Evolutionary conservation across 2,797 vertebrate species (phyloP).

Genomic region (Thamnophis elegans): DNA sequence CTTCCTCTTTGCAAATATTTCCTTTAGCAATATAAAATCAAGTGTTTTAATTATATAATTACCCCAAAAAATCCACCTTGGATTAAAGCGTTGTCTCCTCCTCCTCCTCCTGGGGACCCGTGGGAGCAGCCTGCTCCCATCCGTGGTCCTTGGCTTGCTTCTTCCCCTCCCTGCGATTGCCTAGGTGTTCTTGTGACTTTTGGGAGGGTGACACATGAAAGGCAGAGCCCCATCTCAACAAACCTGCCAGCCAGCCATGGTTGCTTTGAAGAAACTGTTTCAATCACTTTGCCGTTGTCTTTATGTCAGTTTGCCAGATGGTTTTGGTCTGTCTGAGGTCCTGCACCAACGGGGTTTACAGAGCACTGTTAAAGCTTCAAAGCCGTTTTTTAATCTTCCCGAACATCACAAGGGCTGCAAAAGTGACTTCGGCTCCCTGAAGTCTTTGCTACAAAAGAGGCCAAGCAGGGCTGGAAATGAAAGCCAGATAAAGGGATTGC

Average conservation of each 20-base stretch:
- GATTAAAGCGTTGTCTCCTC: slow-evolving; percentile 56
- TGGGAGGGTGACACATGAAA: slow-evolving; percentile 88
- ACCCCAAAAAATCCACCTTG: slow-evolving; percentile 72
- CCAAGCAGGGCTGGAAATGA: slow-evolving; percentile 90
- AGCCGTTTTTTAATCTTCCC: slow-evolving; percentile 97
- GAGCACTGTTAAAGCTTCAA: slow-evolving; percentile 94
- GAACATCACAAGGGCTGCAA: slow-evolving; percentile 96
- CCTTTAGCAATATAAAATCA: too few species aligned
- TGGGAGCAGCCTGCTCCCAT: slow-evolving; percentile 73
- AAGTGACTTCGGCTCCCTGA: slow-evolving; percentile 93
- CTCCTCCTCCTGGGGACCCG: slow-evolving; percentile 60
- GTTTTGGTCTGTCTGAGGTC: slow-evolving; percentile 91
- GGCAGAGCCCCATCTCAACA: slow-evolving; percentile 90
- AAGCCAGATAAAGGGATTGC: slow-evolving; percentile 97
- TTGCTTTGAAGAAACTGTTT: slow-evolving; percentile 89
- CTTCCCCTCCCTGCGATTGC: slow-evolving; percentile 75
- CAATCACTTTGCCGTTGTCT: slow-evolving; percentile 89
- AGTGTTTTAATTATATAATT: slow-evolving; percentile 73
- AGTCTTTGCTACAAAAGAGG: slow-evolving; percentile 90
- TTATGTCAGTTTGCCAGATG: slow-evolving; percentile 93
- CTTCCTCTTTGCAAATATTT: too few species aligned
- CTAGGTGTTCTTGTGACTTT: slow-evolving; percentile 88
- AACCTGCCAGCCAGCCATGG: slow-evolving; percentile 81
- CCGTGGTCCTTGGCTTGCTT: slow-evolving; percentile 17
- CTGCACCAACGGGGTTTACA: slow-evolving; percentile 82